Evolutionary conservation across 2,113 vertebrate species (phyloP), one percentile per base, ranked within the genome.

Genomic region (Chelonoidis abingdonii): DNA sequence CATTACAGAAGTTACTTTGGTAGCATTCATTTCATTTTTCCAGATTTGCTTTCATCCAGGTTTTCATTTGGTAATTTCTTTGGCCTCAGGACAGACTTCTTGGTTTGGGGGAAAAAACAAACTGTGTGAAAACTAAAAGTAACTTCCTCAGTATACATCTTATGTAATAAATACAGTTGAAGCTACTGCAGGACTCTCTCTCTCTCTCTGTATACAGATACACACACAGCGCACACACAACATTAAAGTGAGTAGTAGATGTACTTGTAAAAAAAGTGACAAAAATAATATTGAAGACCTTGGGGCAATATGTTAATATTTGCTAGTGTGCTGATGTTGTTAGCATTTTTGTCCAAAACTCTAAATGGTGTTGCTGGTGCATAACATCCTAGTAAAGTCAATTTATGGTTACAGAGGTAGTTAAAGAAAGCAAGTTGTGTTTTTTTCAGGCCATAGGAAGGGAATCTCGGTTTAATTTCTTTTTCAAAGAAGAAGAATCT

Each of bases 51-150:
- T 89, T 93, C 90, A 59, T 96, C 57, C 53, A 19, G 21, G 29
- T 9, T 92, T 95, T 90, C 89, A 81, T 91, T 86, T 87, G 80
- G 44, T 96, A 88, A 69, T 90, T 93, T 86, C 57, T 93, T 91
- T 80, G 83, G 17, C 56, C 87, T 94, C 90, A 49, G 81, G 56
- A 91, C 78, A 83, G 12, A 87, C 47, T 80, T 88, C n/a, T n/a
- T 90, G 86, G 94, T 89, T 84, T 44, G 59, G 7, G 25, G 11
- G 4, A 2, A 4, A 24, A 47, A 83, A 85, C 87, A 31, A 83
- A 7, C 16, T 62, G 41, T 22, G 54, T 52, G n/a, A 47, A 47
- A 12, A 14, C 65, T 21, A 4, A 52, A 54, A 57, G 24, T 24
- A 19, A 57, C 38, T 13, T 84, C 24, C 1, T 4, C 24, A 35